Evolutionary conservation across 2,888 invertebrate species (phyloP).

Genomic region (Serripes groenlandicus): DNA sequence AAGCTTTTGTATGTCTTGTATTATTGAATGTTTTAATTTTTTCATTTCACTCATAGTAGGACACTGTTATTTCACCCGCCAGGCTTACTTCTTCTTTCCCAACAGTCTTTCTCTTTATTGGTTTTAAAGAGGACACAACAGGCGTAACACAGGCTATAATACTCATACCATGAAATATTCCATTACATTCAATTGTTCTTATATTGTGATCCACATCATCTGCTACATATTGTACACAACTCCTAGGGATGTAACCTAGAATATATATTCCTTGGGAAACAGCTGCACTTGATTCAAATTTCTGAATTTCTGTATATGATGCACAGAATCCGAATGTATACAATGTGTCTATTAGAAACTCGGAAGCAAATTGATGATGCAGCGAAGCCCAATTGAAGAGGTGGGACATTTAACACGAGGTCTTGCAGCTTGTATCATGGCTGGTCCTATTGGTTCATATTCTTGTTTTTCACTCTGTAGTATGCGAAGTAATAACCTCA

Average conservation of each 20-base stretch:
- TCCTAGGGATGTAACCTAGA: slow-evolving; percentile 9
- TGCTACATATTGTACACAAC: slow-evolving; percentile 37
- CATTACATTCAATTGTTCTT: slow-evolving; percentile 22
- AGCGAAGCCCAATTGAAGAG: slow-evolving; percentile 70
- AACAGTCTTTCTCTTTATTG: slow-evolving; percentile 5
- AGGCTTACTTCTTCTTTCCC: slow-evolving; percentile 4
- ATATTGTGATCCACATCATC: slow-evolving; percentile 46
- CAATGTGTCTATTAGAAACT: slow-evolving; percentile 70
- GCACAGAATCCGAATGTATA: slow-evolving; percentile 67
- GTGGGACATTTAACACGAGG: slow-evolving; percentile 64
- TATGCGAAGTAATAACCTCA: no score
- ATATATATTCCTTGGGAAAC: slow-evolving; percentile 7
- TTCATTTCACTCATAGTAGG: slow-evolving; percentile 7
- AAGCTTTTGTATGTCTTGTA: slow-evolving; percentile 3
- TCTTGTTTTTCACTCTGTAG: no score
- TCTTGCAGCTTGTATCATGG: slow-evolving; percentile 70
- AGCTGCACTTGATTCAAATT: slow-evolving; percentile 35
- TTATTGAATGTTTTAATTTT: slow-evolving; percentile 3
- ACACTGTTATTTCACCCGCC: slow-evolving; percentile 4
- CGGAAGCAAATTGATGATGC: slow-evolving; percentile 70
- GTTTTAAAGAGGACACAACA: neutral
- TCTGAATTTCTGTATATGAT: slow-evolving; percentile 55
- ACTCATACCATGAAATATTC: slow-evolving; percentile 42
- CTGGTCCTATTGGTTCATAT: slow-evolving; percentile 72
- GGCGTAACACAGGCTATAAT: slow-evolving; percentile 31